Percentiles rank a stretch among this genome's conserved stretches.
Conservation (phyloP, 2,888 invertebrate species). For the Melitaea athalia region DNA sequence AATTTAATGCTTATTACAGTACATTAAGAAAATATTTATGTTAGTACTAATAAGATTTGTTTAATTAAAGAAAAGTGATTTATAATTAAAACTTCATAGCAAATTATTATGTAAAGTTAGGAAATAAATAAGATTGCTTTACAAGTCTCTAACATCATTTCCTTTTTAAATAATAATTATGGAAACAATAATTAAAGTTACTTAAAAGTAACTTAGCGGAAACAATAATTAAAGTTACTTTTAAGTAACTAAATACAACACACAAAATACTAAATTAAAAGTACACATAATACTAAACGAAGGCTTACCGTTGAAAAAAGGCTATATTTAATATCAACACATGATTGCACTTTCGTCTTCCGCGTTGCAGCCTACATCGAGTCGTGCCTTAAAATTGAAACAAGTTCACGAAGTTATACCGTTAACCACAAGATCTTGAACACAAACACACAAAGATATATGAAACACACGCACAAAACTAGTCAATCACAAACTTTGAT, state of each 20-base stretch:
- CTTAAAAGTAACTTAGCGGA: background rate
- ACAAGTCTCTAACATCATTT: too few species aligned
- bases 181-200: background rate
- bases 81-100: too few species aligned
- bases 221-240: background rate
- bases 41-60: too few species aligned
- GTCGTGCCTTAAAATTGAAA: conserved; percentile 69
- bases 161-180: too few species aligned
- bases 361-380: conserved; percentile 56
- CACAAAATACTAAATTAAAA: too few species aligned
- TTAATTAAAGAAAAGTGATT: too few species aligned
- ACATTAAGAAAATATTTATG: background rate
- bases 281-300: background rate
- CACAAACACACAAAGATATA: conserved; percentile 34
- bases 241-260: background rate
- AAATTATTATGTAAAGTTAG: too few species aligned
- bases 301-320: conserved; percentile 43
- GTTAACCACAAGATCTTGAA: conserved; percentile 58
- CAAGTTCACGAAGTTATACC: conserved; percentile 66
- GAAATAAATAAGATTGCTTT: too few species aligned
- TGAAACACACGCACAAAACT: conserved; percentile 35
- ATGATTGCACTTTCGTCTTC: conserved; percentile 60
- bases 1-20: background rate
- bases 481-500: conserved; percentile 6
- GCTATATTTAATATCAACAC: conserved; percentile 53